Percentiles rank a stretch among this genome's conserved stretches.
Conservation (phyloP, 2,888 invertebrate genomes). For the Yponomeuta cagnagella region DNA sequence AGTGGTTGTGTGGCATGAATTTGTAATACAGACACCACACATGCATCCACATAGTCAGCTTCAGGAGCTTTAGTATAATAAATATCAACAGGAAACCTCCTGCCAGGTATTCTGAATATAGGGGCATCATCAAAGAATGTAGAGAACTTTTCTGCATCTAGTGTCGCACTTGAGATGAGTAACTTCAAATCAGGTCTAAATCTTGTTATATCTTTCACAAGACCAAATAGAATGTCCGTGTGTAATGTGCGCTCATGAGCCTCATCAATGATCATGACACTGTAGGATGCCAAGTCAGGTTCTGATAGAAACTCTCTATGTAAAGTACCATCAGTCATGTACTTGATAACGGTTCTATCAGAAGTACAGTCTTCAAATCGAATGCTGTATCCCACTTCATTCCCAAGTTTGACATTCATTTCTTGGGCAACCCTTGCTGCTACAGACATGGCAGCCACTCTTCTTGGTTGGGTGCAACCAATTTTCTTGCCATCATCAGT, state of each 20-base stretch:
- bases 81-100: constrained; percentile 97
- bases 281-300: constrained; percentile 96
- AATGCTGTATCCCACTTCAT: constrained; percentile 93
- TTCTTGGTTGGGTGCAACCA: constrained; percentile 97
- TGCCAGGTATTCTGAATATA: constrained; percentile 97
- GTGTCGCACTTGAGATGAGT: constrained; percentile 97
- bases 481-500: constrained; percentile 90
- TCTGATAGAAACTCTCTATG: constrained; percentile 98
- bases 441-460: constrained; percentile 99
- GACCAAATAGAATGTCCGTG: constrained; percentile 97
- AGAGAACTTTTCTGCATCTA: constrained; percentile 98
- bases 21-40: constrained; percentile 97
- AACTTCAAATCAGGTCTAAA: constrained; percentile 96
- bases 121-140: constrained; percentile 99
- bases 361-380: constrained; percentile 99
- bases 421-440: constrained; percentile 98
- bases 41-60: constrained; percentile 98
- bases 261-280: constrained; percentile 99
- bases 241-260: constrained; percentile 99
- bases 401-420: constrained; percentile 96
- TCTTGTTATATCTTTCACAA: constrained; percentile 96
- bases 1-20: constrained; percentile 98
- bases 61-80: constrained; percentile 99
- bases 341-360: constrained; percentile 96
- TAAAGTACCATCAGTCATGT: constrained; percentile 99